Evolutionary conservation across 1,140 invertebrate genomes (phyloP), one percentile per base, ranked within the genome.

Genomic region (Drosophila grimshawi): DNA sequence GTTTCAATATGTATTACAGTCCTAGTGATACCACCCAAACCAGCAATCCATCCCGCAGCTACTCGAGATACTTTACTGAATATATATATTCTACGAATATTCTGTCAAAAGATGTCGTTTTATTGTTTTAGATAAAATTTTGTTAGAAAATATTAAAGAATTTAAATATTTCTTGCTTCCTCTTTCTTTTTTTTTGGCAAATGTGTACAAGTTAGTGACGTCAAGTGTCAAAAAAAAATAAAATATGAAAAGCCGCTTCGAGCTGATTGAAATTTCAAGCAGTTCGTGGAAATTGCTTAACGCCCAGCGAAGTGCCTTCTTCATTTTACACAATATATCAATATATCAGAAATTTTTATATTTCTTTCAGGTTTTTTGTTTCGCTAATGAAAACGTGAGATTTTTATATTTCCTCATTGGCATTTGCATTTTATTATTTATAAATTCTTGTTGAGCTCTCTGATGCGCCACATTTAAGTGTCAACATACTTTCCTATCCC

Each of bases 181-280:
- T 29, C 57, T 45, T 27, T 48, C 56, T 27, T 29, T 10, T 29
- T 4, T 45, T n/a, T 53, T 59, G 43, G 27, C 39, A 30, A 35
- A 46, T 29, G 7, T 52, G 62, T 51, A 7, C 39, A n/a, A 29
- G 35, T 41, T 69, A 73, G 67, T 88, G 83, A 88, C 83, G 83
- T 88, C 83, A 88, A 88, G 80, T 70, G 80, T 55, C 46, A 19
- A 53, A 53, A 39, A 56, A 41, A 65, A 59, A 39, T 49, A 33
- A 64, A 57, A 57, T 64, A 74, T 64, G 75, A 85, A 86, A 76
- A 81, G 69, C 67, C 62, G 63, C 82, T 75, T 35, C 32, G 39
- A 81, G 76, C 53, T 82, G 86, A 88, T 86, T 86, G 80, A 80
- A 86, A 82, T 82, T 76, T 69, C 43, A 82, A 81, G 61, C 76